Base-by-base conservation (phyloP, 2,113 vertebrate genomes). In the Hemiscyllium ocellatum region DNA sequence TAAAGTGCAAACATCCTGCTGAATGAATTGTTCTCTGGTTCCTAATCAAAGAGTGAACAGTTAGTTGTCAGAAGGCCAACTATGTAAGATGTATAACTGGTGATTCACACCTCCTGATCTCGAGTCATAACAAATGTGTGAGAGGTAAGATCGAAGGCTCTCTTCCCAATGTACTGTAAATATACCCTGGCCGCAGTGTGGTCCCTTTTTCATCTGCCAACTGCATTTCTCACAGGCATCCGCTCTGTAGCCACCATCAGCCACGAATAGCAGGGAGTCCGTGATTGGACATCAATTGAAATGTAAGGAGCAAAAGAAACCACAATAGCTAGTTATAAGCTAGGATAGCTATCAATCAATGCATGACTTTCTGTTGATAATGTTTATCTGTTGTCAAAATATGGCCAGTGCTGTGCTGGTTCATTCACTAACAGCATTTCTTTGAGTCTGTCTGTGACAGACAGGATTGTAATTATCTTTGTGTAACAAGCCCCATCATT, bases 41-140 rank as follows among this genome's bases (percentile, higher is more conserved):
- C 12, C 33, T 33, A 65, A 65, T 90, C 52, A 61, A 56, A 65
- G 65, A 29, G 80, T 83, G 80, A 83, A 42, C 37, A 20, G 56
- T 61, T 61, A 37, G 24, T n/a, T 65, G 52, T 61, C 29, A n/a
- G 8, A 17, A 37, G 61, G 61, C 19, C 13, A 65, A 93, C 33
- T 66, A 8, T 66, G 29, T 66, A 8, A 66, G 6, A 61, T 93
- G 65, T 66, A 37, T 37, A 47, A 33, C 89, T 93, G 17, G 61
- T n/a, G 87, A 90, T 90, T 66, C 61, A 93, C 89, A 93, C 87
- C 87, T n/a, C 15, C 87, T 93, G 61, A 66, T 66, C 61, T 33
- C 50, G 61, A 56, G 61, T 52, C 26, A 90, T 90, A 61, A 33
- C 52, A 90, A 90, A 90, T 33, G 52, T 33, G 4, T 29, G 56